These are phyloP conservation scores for Oreochromis spilurus DNA, from an alignment of 2,113 vertebrate species.

Conservation along the genomic window DNA sequence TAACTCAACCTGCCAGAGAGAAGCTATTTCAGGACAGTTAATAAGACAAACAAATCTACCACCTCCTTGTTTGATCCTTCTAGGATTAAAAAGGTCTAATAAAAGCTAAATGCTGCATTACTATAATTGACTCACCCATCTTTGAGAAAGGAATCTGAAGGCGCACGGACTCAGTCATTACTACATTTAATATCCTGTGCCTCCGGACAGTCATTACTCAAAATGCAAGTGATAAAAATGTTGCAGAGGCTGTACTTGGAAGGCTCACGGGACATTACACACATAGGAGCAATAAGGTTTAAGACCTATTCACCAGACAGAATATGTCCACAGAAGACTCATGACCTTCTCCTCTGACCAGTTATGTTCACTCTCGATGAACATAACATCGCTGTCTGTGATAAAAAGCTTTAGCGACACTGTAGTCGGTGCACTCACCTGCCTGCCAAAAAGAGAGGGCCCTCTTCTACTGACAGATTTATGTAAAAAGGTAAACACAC, in stretches of 20 bases:
- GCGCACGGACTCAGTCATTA: neutral
- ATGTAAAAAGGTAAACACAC: neutral
- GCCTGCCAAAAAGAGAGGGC: neutral
- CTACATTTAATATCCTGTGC: conserved; percentile 22
- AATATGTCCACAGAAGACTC: neutral
- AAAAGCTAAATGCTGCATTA: conserved; percentile 37
- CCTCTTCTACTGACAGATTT: neutral
- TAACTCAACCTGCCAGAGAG: neutral
- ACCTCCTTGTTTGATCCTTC: neutral
- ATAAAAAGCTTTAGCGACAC: neutral
- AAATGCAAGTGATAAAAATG: conserved; percentile 25
- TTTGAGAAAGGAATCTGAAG: neutral
- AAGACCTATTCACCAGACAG: neutral
- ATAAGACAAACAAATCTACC: neutral
- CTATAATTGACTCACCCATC: conserved; percentile 30
- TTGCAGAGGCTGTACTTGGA: conserved; percentile 6
- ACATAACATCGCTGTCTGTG: neutral
- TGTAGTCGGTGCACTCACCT: neutral
- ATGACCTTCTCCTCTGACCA: neutral
- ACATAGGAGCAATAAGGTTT: neutral
- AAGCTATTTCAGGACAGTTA: neutral
- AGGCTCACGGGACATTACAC: neutral
- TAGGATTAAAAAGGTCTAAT: conserved; percentile 11
- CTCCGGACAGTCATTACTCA: conserved; percentile 21
- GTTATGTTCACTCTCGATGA: neutral